Conservation (phyloP, 2,797 vertebrate genomes). For the Micrastur ruficollis region DNA sequence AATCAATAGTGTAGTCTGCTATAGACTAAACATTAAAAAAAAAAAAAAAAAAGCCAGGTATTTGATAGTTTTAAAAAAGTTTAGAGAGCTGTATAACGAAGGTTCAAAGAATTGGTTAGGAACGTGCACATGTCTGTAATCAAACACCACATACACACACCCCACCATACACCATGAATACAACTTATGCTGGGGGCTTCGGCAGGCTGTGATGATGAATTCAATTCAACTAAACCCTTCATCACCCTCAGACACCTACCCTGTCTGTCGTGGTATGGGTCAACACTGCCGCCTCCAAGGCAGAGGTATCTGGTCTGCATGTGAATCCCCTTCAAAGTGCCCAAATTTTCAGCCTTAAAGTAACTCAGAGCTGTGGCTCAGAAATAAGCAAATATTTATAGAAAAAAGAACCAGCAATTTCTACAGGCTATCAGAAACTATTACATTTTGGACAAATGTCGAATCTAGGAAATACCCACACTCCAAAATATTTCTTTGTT, state of each 20-base stretch:
- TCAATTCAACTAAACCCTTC: neutral
- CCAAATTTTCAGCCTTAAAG: neutral
- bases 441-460: neutral
- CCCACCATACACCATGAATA: neutral
- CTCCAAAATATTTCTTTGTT: neutral
- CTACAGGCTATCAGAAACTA: neutral
- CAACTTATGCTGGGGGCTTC: neutral
- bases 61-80: neutral
- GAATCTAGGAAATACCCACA: neutral
- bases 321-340: neutral
- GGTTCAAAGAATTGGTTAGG: neutral
- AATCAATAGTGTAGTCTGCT: neutral
- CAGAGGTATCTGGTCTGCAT: neutral
- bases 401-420: neutral
- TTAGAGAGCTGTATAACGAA: neutral
- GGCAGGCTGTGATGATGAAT: neutral
- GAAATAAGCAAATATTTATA: neutral
- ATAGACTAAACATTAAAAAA: neutral
- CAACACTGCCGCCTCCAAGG: neutral
- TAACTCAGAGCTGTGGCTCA: neutral
- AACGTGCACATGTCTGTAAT: rapidly evolving
- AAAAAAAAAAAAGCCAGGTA: neutral
- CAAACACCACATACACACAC: rapidly evolving
- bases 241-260: neutral
- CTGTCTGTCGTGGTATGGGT: rapidly evolving